Evolutionary conservation across 2,888 invertebrate genomes (phyloP).

Genomic region (Branchipolynoe longqiensis): DNA sequence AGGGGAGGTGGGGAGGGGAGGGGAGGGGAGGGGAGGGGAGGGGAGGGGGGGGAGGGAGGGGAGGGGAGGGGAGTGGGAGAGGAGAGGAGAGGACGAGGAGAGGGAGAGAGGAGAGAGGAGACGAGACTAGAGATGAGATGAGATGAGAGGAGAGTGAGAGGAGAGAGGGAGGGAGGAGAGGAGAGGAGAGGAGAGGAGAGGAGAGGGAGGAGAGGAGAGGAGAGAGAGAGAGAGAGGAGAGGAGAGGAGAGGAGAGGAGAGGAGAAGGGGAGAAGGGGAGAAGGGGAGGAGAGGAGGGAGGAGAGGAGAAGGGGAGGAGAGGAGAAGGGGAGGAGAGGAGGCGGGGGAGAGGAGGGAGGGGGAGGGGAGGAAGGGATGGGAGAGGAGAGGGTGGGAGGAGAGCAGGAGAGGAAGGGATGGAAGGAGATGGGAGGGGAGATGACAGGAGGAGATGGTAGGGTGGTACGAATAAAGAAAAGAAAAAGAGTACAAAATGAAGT

Average conservation of each 20-base stretch:
- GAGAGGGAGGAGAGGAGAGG: not conserved
- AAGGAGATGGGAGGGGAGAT: not conserved
- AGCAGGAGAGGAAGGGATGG: not conserved
- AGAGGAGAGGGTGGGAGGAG: not conserved
- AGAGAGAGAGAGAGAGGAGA: not conserved
- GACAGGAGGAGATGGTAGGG: too few species aligned
- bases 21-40: not conserved
- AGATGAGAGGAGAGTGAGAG: not conserved
- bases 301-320: not conserved
- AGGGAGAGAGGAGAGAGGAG: not conserved
- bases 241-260: not conserved
- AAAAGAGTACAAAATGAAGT: too few species aligned
- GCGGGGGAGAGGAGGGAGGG: not conserved
- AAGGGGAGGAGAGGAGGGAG: not conserved
- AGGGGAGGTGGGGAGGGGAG: not conserved
- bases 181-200: not conserved
- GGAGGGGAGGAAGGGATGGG: not conserved
- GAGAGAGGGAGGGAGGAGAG: not conserved
- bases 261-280: not conserved
- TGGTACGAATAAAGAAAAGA: too few species aligned
- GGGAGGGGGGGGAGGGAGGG: not conserved
- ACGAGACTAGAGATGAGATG: not conserved
- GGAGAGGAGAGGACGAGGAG: not conserved
- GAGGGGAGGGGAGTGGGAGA: not conserved
- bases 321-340: not conserved